Conservation (phyloP, 2,113 vertebrate genomes). For the Chloebia gouldiae region DNA sequence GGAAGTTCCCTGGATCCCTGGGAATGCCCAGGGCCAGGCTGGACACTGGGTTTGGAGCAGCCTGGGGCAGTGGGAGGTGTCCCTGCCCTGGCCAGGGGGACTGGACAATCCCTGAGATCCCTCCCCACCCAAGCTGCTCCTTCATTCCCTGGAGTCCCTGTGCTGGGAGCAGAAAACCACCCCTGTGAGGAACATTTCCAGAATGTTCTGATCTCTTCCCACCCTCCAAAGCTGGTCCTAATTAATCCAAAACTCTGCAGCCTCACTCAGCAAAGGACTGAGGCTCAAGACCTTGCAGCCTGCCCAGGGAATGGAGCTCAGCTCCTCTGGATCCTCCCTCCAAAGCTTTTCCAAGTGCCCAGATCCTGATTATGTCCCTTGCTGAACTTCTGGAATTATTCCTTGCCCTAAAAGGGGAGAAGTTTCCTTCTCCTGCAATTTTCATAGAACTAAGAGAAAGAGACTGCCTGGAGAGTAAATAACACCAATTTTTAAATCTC, state of each 20-base stretch:
- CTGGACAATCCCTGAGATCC: background rate
- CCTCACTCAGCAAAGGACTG: too few species aligned
- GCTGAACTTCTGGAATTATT: background rate
- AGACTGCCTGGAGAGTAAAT: background rate
- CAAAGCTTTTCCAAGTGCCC: background rate
- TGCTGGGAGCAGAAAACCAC: rapidly evolving
- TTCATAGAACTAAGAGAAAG: background rate
- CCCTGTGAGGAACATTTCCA: background rate
- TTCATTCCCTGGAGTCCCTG: background rate
- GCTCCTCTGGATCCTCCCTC: background rate
- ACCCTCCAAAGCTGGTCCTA: background rate
- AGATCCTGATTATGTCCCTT: rapidly evolving
- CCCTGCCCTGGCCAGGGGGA: background rate
- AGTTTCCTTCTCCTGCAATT: background rate
- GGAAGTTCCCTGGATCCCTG: background rate
- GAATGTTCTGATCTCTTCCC: background rate
- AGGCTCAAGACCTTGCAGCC: background rate
- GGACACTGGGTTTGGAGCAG: background rate
- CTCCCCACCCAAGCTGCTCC: background rate
- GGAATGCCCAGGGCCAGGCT: rapidly evolving
- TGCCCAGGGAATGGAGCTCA: background rate
- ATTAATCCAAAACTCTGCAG: background rate
- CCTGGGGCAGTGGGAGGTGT: rapidly evolving
- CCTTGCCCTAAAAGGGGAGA: background rate
- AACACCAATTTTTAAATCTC: background rate